phyloP scores from a whole-genome alignment of 2,113 vertebrate genomes.

The Struthio camelus region DNA sequence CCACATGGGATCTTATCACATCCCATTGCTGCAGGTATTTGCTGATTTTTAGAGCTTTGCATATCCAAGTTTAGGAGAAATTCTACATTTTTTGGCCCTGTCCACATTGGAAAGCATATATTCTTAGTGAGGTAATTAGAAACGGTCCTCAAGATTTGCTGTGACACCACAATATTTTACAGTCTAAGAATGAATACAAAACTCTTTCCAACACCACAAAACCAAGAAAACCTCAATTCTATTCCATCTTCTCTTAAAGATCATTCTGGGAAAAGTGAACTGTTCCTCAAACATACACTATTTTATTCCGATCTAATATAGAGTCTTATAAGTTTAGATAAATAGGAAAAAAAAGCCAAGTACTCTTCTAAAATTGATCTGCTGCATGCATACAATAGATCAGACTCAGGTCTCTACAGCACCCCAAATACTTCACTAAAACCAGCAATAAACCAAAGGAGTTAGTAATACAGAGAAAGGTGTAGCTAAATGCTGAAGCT shows the following conservation, averaged over 20 bases:
- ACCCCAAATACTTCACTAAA: slow-evolving; percentile 7
- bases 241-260: neutral
- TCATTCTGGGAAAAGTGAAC: neutral
- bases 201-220: neutral
- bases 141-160: neutral
- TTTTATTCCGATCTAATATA: neutral
- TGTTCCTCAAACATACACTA: neutral
- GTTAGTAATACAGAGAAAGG: neutral
- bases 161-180: neutral
- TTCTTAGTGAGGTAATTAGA: neutral
- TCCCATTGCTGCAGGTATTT: neutral
- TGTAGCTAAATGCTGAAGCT: neutral
- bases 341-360: neutral
- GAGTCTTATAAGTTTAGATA: neutral
- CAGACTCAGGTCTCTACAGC: neutral
- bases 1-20: neutral
- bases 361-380: neutral
- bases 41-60: neutral
- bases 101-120: neutral
- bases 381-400: neutral
- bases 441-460: neutral
- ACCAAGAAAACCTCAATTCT: neutral
- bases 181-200: neutral
- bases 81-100: neutral
- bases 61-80: neutral